Evolutionary conservation across 2,113 vertebrate species (phyloP).

Genomic region (Aix galericulata): DNA sequence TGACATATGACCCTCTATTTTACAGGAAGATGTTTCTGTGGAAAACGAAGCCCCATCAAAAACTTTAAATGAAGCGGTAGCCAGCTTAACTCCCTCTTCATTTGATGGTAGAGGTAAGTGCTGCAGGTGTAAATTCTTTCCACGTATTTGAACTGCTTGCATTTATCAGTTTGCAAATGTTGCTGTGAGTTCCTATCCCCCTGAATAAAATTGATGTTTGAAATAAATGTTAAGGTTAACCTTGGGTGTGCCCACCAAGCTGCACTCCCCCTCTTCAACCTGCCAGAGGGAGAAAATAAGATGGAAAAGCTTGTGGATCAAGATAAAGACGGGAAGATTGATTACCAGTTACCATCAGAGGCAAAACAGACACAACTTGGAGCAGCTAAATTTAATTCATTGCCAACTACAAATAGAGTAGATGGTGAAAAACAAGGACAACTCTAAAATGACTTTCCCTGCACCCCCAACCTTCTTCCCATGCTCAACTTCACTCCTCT

Average conservation of each 20-base stretch:
- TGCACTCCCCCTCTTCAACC: neutral
- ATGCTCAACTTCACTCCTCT: neutral
- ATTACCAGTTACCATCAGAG: neutral
- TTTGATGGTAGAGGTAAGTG: conserved; percentile 64
- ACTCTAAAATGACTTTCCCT: neutral
- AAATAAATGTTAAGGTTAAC: neutral
- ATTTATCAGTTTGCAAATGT: neutral
- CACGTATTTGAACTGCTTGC: neutral
- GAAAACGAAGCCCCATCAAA: conserved; percentile 23
- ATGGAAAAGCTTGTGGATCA: neutral
- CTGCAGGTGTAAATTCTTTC: neutral
- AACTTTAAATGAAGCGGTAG: neutral
- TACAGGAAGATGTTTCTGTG: conserved; percentile 52
- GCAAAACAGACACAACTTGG: neutral
- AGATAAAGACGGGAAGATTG: neutral
- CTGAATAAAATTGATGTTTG: neutral
- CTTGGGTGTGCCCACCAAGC: fast-evolving
- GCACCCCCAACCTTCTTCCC: neutral
- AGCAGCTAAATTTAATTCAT: neutral
- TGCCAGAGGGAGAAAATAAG: neutral
- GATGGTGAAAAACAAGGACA: neutral
- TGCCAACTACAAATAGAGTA: neutral
- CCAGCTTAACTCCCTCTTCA: neutral
- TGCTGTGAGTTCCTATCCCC: neutral
- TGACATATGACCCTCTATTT: neutral